A percentile compares a stretch with the other conserved stretches of the same genome.
phyloP scores from a whole-genome alignment of 2,888 invertebrate genomes.

The Drosophila fungiperda region DNA sequence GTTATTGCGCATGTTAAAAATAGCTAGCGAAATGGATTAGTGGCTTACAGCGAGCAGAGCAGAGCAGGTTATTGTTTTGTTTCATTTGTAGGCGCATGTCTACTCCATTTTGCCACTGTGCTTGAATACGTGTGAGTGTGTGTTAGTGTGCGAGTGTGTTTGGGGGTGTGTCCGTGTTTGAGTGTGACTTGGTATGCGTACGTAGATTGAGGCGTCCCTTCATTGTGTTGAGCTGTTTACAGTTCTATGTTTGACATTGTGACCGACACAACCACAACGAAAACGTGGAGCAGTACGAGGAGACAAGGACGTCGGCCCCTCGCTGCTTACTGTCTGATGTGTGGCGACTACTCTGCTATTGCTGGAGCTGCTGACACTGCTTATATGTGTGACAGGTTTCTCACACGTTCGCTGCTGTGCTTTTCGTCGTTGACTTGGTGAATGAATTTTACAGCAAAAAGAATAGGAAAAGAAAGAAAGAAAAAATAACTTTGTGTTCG shows the following conservation, averaged over 20 bases:
- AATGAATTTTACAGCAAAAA: slow-evolving; percentile 44
- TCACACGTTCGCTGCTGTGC: slow-evolving; percentile 7
- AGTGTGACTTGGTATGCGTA: slow-evolving; percentile 21
- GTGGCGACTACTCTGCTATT: slow-evolving; percentile 19
- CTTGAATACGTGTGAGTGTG: slow-evolving; percentile 7
- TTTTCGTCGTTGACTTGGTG: slow-evolving; percentile 29
- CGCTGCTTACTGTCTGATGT: slow-evolving; percentile 2
- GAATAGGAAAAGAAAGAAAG: background rate
- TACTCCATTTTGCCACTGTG: slow-evolving; percentile 41
- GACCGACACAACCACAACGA: slow-evolving; percentile 43
- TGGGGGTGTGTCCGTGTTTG: slow-evolving; percentile 35
- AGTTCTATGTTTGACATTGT: slow-evolving; percentile 69
- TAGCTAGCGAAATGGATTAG: slow-evolving; percentile 76
- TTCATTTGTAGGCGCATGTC: slow-evolving; percentile 60
- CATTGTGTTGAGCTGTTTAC: slow-evolving; percentile 44
- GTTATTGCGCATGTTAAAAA: slow-evolving; percentile 72
- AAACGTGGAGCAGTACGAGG: background rate
- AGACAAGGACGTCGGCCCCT: slow-evolving; percentile 9
- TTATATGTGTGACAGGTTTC: slow-evolving; percentile 16
- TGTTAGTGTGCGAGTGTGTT: slow-evolving; percentile 15
- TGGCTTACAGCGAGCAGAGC: slow-evolving; percentile 34
- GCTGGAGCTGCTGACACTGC: slow-evolving; percentile 5
- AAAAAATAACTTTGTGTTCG: slow-evolving; percentile 12
- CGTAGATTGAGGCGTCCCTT: slow-evolving; percentile 35
- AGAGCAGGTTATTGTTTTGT: slow-evolving; percentile 15